phyloP scores from a whole-genome alignment of 2,797 vertebrate species.

The Rhabdomys pumilio region DNA sequence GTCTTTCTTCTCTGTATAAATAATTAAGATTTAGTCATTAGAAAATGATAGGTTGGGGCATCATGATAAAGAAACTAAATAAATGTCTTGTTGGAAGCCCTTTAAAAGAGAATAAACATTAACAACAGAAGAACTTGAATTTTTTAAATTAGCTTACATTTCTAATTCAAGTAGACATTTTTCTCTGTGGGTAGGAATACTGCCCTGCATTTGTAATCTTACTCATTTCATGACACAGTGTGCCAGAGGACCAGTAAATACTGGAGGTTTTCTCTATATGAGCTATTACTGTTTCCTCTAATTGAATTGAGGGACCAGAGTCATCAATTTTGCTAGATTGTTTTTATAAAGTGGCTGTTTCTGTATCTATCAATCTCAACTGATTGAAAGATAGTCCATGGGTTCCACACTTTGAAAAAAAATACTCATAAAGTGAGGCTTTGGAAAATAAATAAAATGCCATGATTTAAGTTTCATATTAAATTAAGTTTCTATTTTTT shows the following conservation, averaged over 20 bases:
- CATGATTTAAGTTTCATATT: neutral
- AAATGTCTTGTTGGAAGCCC: neutral
- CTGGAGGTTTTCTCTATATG: neutral
- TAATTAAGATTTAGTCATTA: conserved; percentile 49
- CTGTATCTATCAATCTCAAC: neutral
- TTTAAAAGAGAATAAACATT: conserved; percentile 1
- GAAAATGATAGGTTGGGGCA: conserved; percentile 29
- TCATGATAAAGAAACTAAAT: neutral
- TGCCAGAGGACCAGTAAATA: neutral
- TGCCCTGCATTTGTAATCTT: neutral
- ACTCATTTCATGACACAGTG: neutral
- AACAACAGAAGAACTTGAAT: neutral
- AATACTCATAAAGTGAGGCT: neutral
- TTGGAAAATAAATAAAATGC: conserved; percentile 1
- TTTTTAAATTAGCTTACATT: conserved; percentile 47
- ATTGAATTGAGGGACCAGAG: neutral
- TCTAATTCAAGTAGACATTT: neutral
- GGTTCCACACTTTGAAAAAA: neutral
- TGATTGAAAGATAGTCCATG: neutral
- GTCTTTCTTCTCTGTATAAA: conserved; percentile 56
- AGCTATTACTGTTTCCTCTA: neutral
- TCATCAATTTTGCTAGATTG: neutral
- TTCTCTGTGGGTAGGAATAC: neutral
- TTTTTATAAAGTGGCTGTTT: neutral
- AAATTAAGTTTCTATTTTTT: neutral